Base-by-base conservation (phyloP, 2,888 invertebrate species). In the Synanthedon tipuliformis region DNA sequence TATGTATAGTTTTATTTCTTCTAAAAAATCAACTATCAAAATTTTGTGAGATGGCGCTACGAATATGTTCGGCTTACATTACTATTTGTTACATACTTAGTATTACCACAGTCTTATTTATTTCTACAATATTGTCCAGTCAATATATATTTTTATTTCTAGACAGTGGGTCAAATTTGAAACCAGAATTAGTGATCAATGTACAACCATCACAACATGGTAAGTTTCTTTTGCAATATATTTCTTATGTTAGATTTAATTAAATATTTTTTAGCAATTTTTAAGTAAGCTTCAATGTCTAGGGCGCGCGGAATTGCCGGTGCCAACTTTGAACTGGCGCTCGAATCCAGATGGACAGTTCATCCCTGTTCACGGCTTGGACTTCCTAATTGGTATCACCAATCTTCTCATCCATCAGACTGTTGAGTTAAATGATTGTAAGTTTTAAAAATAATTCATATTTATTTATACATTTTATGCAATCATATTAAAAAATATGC, bases 371-470 rank as follows among this genome's bases (percentile, higher is more conserved):
- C 88, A 90, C 49, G 94, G 94, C 12, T 85, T 93, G 56, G 93
- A 93, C 69, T 92, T 93, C 71, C 88, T 94, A 49, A 88, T 89
- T 51, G 92, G 92, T 23, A 89, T 92, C 51, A 89, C 92, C 54
- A 91, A 90, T 50, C 78, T 94, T 4, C 89, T 92, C 58, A 92
- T 94, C 54, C 93, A 95, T 68, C 95, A 95, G 78, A 93, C 94
- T 48, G 91, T 94, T 49, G 95, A 95, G 70, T 77, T 95, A 10
- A 89, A 90, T 68, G 93, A 94, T 73, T 76, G 94, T 94, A 78
- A 79, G 90, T 86, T 50, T 16, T 23, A 23, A 5, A 13, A 34
- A 34, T 7, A 34, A 34, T 34, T 34, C 10, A 23, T 23, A 50
- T 50, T 34, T 34, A 5, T 45, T 12, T 45, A 5, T 13, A 45